Conservation (phyloP, 2,797 vertebrate genomes). For the Scleropages formosus region DNA sequence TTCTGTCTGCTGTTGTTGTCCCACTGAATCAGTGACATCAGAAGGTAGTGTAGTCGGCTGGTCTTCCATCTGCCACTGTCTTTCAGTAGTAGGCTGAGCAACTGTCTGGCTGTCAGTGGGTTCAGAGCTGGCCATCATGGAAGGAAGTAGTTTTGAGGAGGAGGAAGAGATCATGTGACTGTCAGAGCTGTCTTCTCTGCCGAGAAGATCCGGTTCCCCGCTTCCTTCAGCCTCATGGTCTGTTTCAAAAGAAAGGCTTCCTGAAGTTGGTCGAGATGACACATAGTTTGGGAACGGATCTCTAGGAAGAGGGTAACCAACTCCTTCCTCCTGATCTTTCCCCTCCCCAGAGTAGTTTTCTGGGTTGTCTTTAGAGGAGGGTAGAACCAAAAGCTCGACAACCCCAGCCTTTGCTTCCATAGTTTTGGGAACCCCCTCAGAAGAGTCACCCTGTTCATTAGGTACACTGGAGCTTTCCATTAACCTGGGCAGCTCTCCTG, state of each 20-base stretch:
- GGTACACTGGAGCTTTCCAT: conserved; percentile 18
- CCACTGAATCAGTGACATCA: conserved; percentile 15
- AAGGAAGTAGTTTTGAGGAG: conserved; percentile 30
- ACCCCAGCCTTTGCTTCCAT: conserved; percentile 68
- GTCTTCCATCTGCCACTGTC: conserved; percentile 59
- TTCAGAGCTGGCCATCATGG: conserved; percentile 1
- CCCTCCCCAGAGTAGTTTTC: conserved; percentile 76
- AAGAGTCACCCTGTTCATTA: conserved; percentile 38
- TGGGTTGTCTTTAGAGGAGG: conserved; percentile 54
- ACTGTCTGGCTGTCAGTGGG: conserved; percentile 40
- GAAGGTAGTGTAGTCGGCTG: conserved; percentile 51
- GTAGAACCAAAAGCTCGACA: conserved; percentile 65
- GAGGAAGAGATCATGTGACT: conserved; percentile 33
- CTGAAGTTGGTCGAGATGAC: conserved; percentile 12
- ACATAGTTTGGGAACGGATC: neutral
- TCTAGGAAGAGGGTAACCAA: conserved; percentile 35
- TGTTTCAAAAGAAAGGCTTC: conserved; percentile 41
- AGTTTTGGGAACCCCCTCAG: conserved; percentile 49
- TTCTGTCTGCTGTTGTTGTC: conserved; percentile 29
- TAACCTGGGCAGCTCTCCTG: conserved; percentile 26
- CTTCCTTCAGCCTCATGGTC: conserved; percentile 66
- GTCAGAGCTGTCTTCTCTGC: conserved; percentile 40
- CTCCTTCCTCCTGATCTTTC: conserved; percentile 55
- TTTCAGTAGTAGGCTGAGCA: conserved; percentile 55
- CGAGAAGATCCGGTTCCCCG: conserved; percentile 46